A percentile compares a stretch with the other conserved stretches of the same genome.
phyloP scores from a whole-genome alignment of 2,113 vertebrate genomes.

The Panthera tigris region DNA sequence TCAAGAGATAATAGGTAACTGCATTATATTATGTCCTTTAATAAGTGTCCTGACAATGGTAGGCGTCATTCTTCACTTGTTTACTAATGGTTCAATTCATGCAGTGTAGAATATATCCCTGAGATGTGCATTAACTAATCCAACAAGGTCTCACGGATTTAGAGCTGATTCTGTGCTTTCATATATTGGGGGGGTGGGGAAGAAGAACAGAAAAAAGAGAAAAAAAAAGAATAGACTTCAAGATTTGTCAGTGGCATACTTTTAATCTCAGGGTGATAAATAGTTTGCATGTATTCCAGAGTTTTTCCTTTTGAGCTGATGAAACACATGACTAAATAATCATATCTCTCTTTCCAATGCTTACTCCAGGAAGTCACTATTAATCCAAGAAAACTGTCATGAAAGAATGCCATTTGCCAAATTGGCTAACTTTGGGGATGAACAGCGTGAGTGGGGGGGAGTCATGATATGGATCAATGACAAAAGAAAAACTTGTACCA shows the following conservation, averaged over 20 bases:
- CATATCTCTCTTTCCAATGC: neutral
- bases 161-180: neutral
- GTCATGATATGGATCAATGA: neutral
- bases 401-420: neutral
- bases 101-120: neutral
- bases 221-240: too few species aligned
- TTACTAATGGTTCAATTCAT: neutral
- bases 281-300: neutral
- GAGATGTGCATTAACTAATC: neutral
- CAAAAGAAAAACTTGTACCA: neutral
- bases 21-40: neutral
- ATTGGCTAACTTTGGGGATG: neutral
- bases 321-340: neutral
- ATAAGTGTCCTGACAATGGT: neutral
- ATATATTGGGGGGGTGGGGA: neutral
- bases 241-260: neutral
- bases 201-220: neutral
- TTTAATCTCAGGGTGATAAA: slow-evolving; percentile 7
- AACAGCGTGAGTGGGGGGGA: neutral
- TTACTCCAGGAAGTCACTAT: neutral
- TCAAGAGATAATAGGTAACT: neutral
- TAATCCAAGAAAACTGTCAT: neutral
- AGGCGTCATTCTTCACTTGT: neutral
- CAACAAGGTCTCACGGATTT: neutral
- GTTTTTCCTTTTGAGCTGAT: neutral